Evolutionary conservation across 2,113 vertebrate species (phyloP).

Genomic region (Leptobrachium ailaonicum): DNA sequence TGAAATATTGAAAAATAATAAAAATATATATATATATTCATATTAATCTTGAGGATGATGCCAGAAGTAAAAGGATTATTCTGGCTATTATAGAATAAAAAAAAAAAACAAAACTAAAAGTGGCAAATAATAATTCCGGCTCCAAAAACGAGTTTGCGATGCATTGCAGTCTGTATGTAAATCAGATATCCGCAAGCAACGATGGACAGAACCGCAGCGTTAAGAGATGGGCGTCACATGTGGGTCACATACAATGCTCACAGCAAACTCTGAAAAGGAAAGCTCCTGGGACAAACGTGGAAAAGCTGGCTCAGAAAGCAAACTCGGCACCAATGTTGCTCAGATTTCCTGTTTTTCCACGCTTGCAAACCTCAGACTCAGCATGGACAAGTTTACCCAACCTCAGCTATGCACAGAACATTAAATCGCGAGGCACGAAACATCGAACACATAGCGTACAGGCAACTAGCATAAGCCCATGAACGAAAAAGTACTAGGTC

Average conservation of each 20-base stretch:
- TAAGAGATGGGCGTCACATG: background rate
- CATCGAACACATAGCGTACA: background rate
- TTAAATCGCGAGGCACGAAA: background rate
- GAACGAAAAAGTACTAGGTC: too few relatives aligned
- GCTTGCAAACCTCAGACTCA: slow-evolving; percentile 19
- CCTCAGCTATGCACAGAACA: slow-evolving; percentile 22
- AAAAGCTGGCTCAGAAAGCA: slow-evolving; percentile 9
- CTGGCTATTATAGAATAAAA: background rate
- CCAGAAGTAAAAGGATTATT: background rate
- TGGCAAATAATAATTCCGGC: background rate
- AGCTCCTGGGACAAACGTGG: slow-evolving; percentile 4
- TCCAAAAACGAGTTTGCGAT: background rate
- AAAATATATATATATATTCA: background rate
- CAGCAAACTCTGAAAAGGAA: background rate
- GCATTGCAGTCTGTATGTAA: background rate
- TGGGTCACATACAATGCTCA: background rate
- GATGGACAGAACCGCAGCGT: too few relatives aligned
- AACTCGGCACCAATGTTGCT: slow-evolving; percentile 2
- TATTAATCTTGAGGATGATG: too few relatives aligned
- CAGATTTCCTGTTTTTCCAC: slow-evolving; percentile 29
- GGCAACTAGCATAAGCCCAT: too few relatives aligned
- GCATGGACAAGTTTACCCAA: slow-evolving; percentile 5
- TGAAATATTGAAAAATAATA: background rate
- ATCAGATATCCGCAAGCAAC: background rate
- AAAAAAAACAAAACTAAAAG: background rate